Conservation (phyloP, 1,140 invertebrate species). For the Asbolus verrucosus region DNA sequence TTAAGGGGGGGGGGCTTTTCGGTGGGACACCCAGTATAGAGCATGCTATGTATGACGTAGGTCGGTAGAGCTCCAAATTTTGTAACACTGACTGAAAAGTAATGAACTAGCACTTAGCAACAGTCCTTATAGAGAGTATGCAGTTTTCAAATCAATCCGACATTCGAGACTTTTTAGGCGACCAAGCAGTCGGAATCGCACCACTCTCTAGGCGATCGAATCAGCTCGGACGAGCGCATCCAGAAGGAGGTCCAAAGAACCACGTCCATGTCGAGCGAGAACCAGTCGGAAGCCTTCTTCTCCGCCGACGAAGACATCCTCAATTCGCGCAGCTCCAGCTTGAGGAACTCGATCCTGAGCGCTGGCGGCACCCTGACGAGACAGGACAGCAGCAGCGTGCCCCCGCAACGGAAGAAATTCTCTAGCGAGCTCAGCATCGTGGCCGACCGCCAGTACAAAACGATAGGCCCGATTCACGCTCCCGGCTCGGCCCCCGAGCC, state of each 20-base stretch:
- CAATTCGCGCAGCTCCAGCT: conserved; percentile 72
- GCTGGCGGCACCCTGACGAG: conserved; percentile 66
- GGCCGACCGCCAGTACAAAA: conserved; percentile 54
- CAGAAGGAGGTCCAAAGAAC: conserved; percentile 78
- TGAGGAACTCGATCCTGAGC: conserved; percentile 73
- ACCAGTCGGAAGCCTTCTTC: conserved; percentile 91
- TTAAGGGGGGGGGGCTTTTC: too few relatives aligned
- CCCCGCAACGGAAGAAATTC: conserved; percentile 64
- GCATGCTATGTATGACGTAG: too few relatives aligned
- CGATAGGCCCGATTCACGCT: conserved; percentile 45
- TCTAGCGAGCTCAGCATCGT: conserved; percentile 67
- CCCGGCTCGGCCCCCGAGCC: conserved; percentile 57
- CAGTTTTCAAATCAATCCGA: too few relatives aligned
- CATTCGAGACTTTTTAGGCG: too few relatives aligned
- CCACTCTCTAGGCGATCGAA: conserved; percentile 67
- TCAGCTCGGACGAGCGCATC: conserved; percentile 66
- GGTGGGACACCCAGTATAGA: too few relatives aligned
- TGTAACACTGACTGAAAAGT: too few relatives aligned
- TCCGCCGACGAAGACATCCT: conserved; percentile 88
- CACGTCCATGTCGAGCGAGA: conserved; percentile 87
- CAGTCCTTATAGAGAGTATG: too few relatives aligned
- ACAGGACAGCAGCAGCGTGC: conserved; percentile 64
- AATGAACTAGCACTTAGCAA: too few relatives aligned
- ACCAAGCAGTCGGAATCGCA: conserved; percentile 66
- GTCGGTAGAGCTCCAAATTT: too few relatives aligned